Evolutionary conservation across 2,113 vertebrate species (phyloP).

Genomic region (Nicator chloris): DNA sequence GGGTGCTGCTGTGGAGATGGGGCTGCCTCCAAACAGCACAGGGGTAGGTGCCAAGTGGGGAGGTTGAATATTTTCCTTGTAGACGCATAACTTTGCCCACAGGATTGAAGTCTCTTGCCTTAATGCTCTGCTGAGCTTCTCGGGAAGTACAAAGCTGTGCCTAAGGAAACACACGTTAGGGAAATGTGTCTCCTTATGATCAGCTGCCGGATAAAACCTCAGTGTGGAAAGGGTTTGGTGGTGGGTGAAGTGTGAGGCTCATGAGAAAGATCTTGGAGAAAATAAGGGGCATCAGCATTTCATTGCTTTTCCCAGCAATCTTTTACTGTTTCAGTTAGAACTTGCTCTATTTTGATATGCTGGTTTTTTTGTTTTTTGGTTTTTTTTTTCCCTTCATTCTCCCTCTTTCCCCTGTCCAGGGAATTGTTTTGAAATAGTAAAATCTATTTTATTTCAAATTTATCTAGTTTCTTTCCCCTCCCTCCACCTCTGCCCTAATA

Average conservation of each 20-base stretch:
- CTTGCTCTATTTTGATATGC: background rate
- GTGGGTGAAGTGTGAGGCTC: background rate
- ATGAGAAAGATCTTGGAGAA: background rate
- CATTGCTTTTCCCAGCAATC: background rate
- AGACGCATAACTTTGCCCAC: constrained; percentile 32
- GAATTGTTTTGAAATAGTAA: background rate
- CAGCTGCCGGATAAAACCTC: background rate
- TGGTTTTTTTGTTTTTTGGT: no score
- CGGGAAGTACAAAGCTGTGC: background rate
- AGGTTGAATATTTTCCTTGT: constrained; percentile 63
- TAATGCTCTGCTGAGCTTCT: constrained; percentile 34
- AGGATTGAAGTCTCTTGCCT: constrained; percentile 29
- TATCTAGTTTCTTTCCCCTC: background rate
- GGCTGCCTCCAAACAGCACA: constrained; percentile 43
- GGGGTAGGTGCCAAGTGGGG: constrained; percentile 31
- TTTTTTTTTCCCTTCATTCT: background rate
- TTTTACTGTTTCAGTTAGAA: background rate
- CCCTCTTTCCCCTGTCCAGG: background rate
- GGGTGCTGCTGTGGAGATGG: constrained; percentile 22
- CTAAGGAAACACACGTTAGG: constrained; percentile 7
- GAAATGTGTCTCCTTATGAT: background rate
- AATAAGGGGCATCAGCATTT: background rate
- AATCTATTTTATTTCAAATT: background rate
- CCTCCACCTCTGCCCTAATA: background rate
- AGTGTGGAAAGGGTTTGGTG: background rate